phyloP scores from a whole-genome alignment of 64 coral and sea anemone species.

The Platygyra sinensis region DNA sequence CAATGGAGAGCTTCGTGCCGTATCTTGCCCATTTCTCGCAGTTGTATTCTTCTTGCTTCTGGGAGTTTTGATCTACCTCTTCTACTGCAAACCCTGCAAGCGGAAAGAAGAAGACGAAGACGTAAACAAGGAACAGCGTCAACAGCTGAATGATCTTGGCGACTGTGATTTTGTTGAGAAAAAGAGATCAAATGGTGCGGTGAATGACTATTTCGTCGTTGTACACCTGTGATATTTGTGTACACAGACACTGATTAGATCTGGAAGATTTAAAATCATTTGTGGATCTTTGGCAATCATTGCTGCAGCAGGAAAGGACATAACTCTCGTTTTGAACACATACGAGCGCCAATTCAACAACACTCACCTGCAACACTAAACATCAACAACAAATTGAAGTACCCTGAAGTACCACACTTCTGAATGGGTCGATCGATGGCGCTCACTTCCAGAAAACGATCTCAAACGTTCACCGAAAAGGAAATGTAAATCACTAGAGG shows the following conservation, averaged over 20 bases:
- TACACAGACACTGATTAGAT: not conserved
- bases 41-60: constrained; percentile 2
- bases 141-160: not conserved
- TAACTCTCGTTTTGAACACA: no score
- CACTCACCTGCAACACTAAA: no score
- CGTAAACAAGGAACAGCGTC: not conserved
- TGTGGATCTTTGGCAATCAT: not conserved
- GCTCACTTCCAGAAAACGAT: no score
- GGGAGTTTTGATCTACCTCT: not conserved
- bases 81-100: not conserved
- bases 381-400: no score
- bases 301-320: not conserved
- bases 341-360: no score
- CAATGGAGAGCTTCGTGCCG: not conserved
- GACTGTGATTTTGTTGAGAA: not conserved
- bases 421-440: no score
- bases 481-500: no score
- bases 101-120: not conserved
- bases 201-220: constrained; percentile 12
- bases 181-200: not conserved
- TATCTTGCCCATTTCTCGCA: constrained; percentile 6
- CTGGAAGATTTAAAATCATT: not conserved
- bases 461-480: no score
- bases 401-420: no score
- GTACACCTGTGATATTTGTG: not conserved